Evolutionary conservation across 2,113 vertebrate species (phyloP).

Genomic region (Cebidichthys violaceus): DNA sequence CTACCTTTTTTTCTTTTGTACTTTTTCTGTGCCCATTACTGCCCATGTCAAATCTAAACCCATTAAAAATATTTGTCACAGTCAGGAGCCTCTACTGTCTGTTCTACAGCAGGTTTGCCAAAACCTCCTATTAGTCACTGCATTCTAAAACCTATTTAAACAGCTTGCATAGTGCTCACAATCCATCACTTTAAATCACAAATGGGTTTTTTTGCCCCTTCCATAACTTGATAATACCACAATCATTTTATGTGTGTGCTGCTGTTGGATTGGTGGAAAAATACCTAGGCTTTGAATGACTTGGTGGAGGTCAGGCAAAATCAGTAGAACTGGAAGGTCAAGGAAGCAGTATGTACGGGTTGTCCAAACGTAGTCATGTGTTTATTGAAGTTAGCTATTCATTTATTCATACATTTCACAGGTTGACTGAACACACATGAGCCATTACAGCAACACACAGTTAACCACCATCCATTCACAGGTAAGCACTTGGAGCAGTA

Average conservation of each 20-base stretch:
- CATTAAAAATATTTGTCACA: constrained; percentile 6
- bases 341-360: background rate
- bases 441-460: background rate
- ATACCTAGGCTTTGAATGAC: background rate
- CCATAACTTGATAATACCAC: constrained; percentile 1
- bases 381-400: background rate
- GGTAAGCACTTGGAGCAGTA: background rate
- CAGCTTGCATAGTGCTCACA: background rate
- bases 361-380: background rate
- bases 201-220: background rate
- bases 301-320: background rate
- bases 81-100: background rate
- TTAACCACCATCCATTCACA: background rate
- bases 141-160: constrained; percentile 4
- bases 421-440: background rate
- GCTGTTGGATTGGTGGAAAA: background rate
- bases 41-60: background rate
- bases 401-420: constrained; percentile 12
- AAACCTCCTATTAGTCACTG: background rate
- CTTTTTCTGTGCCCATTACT: background rate
- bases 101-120: constrained; percentile 8
- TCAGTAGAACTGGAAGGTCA: background rate
- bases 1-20: background rate
- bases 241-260: background rate
- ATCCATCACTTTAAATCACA: constrained; percentile 24